phyloP scores from a whole-genome alignment of 2,888 invertebrate genomes.

The Athrips mouffetella region DNA sequence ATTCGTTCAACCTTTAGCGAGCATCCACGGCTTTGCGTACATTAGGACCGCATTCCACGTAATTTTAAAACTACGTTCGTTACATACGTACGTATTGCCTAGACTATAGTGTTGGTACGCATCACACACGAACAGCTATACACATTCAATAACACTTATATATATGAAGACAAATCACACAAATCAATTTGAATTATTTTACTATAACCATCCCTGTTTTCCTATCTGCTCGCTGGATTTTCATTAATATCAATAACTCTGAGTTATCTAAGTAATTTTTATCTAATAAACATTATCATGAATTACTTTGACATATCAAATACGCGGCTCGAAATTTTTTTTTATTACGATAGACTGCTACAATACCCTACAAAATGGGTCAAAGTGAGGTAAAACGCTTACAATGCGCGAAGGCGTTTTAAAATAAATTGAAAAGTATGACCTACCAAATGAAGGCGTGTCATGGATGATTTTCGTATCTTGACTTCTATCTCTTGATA shows the following conservation, averaged over 20 bases:
- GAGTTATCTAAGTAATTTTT: conserved; percentile 69
- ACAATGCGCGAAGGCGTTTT: conserved; percentile 40
- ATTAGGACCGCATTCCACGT: conserved; percentile 41
- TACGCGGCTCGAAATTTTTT: conserved; percentile 77
- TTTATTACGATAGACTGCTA: conserved; percentile 65
- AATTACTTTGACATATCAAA: conserved; percentile 77
- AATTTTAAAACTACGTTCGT: conserved; percentile 38
- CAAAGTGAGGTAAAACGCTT: conserved; percentile 58
- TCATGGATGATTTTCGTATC: conserved; percentile 35
- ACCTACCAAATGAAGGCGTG: conserved; percentile 36
- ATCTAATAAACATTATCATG: conserved; percentile 74
- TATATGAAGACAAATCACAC: conserved; percentile 70
- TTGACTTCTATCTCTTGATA: neutral
- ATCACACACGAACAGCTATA: conserved; percentile 64
- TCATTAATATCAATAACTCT: conserved; percentile 54
- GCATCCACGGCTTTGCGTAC: conserved; percentile 43
- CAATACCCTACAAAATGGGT: conserved; percentile 70
- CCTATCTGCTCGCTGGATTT: conserved; percentile 73
- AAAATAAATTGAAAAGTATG: conserved; percentile 36
- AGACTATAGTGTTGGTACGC: conserved; percentile 56
- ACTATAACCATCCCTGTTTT: conserved; percentile 76
- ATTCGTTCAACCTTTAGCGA: conserved; percentile 71
- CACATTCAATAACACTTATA: conserved; percentile 75
- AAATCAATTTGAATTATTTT: conserved; percentile 65
- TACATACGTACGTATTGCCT: conserved; percentile 53